These are phyloP conservation scores for Hyposmocoma kahamanoa DNA, from an alignment of 1,140 invertebrate species.

Conservation along the genomic window DNA sequence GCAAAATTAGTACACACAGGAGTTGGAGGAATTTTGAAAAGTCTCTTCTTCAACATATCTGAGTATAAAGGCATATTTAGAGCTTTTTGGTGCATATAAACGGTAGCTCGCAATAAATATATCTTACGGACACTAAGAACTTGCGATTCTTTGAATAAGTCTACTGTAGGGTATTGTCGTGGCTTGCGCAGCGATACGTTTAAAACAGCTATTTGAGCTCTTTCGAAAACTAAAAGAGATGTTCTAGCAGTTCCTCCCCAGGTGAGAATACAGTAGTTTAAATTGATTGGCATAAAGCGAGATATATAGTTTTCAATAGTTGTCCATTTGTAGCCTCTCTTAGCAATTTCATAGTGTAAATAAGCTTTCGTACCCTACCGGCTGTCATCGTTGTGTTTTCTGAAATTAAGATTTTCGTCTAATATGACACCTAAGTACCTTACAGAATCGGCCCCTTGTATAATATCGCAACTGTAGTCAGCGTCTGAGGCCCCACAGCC, in stretches of 20 bases:
- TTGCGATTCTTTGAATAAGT: no score
- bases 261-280: not conserved
- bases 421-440: not conserved
- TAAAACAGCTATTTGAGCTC: not conserved
- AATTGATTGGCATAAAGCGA: not conserved
- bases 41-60: no score
- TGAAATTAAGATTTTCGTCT: not conserved
- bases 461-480: not conserved
- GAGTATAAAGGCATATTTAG: no score
- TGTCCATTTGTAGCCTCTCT: not conserved
- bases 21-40: no score
- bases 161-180: not conserved
- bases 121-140: no score
- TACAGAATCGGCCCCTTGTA: not conserved
- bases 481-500: not conserved
- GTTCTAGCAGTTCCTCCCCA: not conserved
- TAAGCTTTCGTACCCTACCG: not conserved
- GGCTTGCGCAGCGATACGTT: not conserved
- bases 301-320: not conserved
- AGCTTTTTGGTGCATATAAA: no score
- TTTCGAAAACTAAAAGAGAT: not conserved
- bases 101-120: no score
- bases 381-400: not conserved
- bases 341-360: not conserved
- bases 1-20: no score